phyloP scores from a whole-genome alignment of 2,113 vertebrate genomes.

The Rana temporaria region DNA sequence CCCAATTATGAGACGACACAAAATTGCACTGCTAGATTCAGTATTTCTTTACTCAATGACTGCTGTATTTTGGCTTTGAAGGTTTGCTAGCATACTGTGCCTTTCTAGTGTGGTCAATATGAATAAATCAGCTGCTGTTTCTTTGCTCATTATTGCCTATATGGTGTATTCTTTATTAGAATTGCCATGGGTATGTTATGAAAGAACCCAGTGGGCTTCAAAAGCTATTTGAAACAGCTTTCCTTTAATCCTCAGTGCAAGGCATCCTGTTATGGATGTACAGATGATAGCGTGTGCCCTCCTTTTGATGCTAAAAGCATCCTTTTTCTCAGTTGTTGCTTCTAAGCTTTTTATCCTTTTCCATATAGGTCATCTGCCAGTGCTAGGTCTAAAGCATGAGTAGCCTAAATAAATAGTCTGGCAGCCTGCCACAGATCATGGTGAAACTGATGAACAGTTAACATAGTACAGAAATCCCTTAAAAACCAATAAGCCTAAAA shows the following conservation, averaged over 20 bases:
- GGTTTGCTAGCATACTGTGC: not conserved
- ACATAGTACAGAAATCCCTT: not conserved
- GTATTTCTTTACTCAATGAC: not conserved
- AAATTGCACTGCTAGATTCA: not conserved
- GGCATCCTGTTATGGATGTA: slow-evolving; percentile 37
- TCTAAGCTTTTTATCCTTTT: slow-evolving; percentile 53
- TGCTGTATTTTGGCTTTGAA: not conserved
- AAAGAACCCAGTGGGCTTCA: slow-evolving; percentile 31
- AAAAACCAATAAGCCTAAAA: too few relatives aligned
- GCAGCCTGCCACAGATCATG: slow-evolving; percentile 30
- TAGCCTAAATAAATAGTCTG: slow-evolving; percentile 46
- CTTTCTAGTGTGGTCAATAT: slow-evolving; percentile 18
- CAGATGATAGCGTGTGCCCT: slow-evolving; percentile 37
- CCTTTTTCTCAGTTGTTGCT: slow-evolving; percentile 45
- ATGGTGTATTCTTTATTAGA: slow-evolving; percentile 22
- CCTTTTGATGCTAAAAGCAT: slow-evolving; percentile 49
- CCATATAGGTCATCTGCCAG: slow-evolving; percentile 52
- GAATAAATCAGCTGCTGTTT: slow-evolving; percentile 26
- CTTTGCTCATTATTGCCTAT: slow-evolving; percentile 15
- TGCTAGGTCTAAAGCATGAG: slow-evolving; percentile 30
- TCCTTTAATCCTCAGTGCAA: slow-evolving; percentile 43
- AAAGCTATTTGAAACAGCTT: slow-evolving; percentile 19
- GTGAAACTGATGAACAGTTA: not conserved
- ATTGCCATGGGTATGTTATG: slow-evolving; percentile 5
- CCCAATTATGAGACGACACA: not conserved